A percentile compares a stretch with the other conserved stretches of the same genome.
Conservation (phyloP, 2,113 vertebrate genomes). For the Takifugu flavidus region DNA sequence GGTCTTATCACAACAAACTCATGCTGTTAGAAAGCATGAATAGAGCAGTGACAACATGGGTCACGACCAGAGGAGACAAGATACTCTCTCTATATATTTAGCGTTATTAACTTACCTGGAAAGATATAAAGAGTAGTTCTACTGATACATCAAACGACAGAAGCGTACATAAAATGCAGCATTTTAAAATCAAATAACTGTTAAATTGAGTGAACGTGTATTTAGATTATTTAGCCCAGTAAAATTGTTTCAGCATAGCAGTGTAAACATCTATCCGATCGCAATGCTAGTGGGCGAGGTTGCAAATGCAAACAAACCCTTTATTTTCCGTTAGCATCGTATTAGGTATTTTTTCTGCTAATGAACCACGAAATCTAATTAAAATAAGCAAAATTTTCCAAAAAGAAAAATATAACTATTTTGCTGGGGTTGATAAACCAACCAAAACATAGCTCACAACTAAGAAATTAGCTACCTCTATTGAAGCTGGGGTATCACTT, state of each 20-base stretch:
- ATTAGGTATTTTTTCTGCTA: too few species aligned
- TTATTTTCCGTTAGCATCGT: neutral
- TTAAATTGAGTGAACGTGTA: neutral
- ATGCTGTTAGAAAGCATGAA: too few species aligned
- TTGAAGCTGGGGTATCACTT: too few species aligned
- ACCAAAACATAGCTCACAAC: neutral
- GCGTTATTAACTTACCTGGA: too few species aligned
- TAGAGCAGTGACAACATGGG: too few species aligned
- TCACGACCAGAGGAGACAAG: too few species aligned
- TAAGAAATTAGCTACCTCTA: too few species aligned
- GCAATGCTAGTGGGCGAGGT: constrained; percentile 31
- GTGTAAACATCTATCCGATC: neutral
- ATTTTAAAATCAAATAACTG: neutral
- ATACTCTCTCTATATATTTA: too few species aligned
- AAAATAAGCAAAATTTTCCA: neutral
- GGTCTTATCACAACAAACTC: too few species aligned
- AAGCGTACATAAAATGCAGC: constrained; percentile 33
- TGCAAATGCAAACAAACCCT: neutral
- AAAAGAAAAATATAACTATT: neutral
- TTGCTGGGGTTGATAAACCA: neutral
- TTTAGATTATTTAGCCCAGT: too few species aligned
- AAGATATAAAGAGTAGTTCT: too few species aligned
- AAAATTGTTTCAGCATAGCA: neutral
- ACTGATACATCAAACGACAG: neutral
- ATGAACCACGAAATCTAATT: too few species aligned